A percentile compares a stretch with the other conserved stretches of the same genome.
phyloP scores from a whole-genome alignment of 2,888 invertebrate species.

The Sceliomorpha sp. region DNA sequence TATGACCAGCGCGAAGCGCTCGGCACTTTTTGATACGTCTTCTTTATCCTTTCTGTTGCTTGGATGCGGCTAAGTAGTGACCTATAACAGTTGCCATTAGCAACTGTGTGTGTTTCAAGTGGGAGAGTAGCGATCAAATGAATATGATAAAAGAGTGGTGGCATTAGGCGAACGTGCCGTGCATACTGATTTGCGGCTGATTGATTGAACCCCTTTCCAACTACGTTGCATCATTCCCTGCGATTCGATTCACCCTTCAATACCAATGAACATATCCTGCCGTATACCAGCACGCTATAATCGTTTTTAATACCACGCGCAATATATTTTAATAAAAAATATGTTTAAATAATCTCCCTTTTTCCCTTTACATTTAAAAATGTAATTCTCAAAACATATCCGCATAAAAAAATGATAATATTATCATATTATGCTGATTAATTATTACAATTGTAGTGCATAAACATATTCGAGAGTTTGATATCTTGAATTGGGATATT shows the following conservation, averaged over 20 bases:
- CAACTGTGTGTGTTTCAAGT: constrained; percentile 68
- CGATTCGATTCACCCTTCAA: constrained; percentile 44
- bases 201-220: constrained; percentile 78
- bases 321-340: background rate
- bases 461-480: no score
- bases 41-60: constrained; percentile 2
- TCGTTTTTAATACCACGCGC: constrained; percentile 27
- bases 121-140: constrained; percentile 75
- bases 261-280: constrained; percentile 24
- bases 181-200: constrained; percentile 80
- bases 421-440: no score
- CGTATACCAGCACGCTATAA: constrained; percentile 32
- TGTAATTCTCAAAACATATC: no score
- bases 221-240: constrained; percentile 62
- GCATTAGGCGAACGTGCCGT: constrained; percentile 80
- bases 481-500: no score
- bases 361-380: constrained; percentile 4
- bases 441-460: no score
- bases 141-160: constrained; percentile 80
- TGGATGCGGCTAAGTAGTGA: constrained; percentile 45
- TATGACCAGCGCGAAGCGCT: no score
- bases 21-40: no score
- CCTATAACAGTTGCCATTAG: constrained; percentile 75
- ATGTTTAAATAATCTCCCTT: background rate
- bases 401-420: no score